These are phyloP conservation scores for Eupeodes latifasciatus DNA, from an alignment of 2,888 invertebrate genomes.

Conservation along the genomic window DNA sequence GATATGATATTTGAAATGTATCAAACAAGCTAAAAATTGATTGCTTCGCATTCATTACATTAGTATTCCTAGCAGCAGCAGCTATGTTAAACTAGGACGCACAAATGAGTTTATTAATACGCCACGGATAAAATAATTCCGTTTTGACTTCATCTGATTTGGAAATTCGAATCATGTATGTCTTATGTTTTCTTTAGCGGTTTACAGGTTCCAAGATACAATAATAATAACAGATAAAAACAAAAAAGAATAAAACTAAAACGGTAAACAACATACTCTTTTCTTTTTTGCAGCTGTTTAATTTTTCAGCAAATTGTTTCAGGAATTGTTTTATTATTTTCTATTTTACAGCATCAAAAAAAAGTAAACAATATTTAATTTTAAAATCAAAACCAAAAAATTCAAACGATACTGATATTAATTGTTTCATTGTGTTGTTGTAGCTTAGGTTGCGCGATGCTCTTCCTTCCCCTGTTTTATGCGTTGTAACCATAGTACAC, in stretches of 20 bases:
- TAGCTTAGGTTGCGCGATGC: slow-evolving; percentile 85
- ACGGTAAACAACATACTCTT: slow-evolving; percentile 58
- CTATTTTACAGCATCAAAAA: slow-evolving; percentile 73
- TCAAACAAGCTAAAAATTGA: neutral
- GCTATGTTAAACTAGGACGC: neutral
- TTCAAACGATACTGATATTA: slow-evolving; percentile 73
- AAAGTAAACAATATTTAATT: slow-evolving; percentile 51
- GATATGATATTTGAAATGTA: too few species aligned
- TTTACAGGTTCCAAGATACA: slow-evolving; percentile 68
- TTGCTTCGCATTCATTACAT: slow-evolving; percentile 35
- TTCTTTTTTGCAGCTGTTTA: slow-evolving; percentile 74
- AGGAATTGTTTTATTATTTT: slow-evolving; percentile 76
- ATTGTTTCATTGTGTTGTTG: slow-evolving; percentile 85
- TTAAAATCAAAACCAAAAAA: slow-evolving; percentile 51
- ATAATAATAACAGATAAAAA: slow-evolving; percentile 13
- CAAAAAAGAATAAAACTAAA: slow-evolving; percentile 24
- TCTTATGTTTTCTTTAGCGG: slow-evolving; percentile 69
- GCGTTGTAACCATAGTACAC: slow-evolving; percentile 75
- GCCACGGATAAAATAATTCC: slow-evolving; percentile 1
- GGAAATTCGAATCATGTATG: slow-evolving; percentile 52
- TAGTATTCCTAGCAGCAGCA: slow-evolving; percentile 21
- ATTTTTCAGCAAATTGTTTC: slow-evolving; percentile 75
- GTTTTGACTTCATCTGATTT: slow-evolving; percentile 19
- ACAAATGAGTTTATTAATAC: neutral
- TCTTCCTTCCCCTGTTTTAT: slow-evolving; percentile 77